These are phyloP conservation scores for Glaucomys volans DNA, from an alignment of 2,113 vertebrate genomes.

Conservation along the genomic window DNA sequence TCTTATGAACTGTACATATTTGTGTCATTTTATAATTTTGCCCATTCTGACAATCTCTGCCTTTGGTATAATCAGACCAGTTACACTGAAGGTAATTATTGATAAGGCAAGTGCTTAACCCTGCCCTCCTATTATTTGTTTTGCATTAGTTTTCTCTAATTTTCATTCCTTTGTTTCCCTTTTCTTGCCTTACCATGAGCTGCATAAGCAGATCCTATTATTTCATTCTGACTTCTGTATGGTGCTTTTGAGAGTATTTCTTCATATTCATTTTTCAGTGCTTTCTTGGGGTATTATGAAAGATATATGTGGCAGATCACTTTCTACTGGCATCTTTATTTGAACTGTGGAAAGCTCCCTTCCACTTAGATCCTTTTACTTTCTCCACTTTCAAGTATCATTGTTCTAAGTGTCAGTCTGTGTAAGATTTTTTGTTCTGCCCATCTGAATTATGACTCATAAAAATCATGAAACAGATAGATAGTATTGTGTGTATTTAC, in stretches of 20 bases:
- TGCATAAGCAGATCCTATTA: not conserved
- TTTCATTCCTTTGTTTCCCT: not conserved
- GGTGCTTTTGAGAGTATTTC: not conserved
- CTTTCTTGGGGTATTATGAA: not conserved
- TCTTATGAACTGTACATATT: not conserved
- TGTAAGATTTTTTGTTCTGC: not conserved
- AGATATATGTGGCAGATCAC: not conserved
- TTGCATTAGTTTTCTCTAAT: not conserved
- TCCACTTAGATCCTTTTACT: not conserved
- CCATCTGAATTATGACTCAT: not conserved
- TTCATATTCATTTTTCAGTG: not conserved
- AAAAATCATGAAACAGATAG: not conserved
- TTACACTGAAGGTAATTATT: not conserved
- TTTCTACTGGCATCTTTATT: not conserved
- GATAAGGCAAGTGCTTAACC: not conserved
- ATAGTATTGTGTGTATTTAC: not conserved
- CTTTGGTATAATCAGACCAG: not conserved
- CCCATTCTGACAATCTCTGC: not conserved
- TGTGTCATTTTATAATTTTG: not conserved
- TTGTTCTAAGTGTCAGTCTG: not conserved
- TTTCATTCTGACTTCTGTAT: not conserved
- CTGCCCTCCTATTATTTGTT: not conserved
- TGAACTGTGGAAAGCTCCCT: not conserved
- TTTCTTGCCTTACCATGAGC: not conserved
- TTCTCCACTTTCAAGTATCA: not conserved